Conservation (phyloP, 1,140 invertebrate genomes). For the Heliconius congener region DNA sequence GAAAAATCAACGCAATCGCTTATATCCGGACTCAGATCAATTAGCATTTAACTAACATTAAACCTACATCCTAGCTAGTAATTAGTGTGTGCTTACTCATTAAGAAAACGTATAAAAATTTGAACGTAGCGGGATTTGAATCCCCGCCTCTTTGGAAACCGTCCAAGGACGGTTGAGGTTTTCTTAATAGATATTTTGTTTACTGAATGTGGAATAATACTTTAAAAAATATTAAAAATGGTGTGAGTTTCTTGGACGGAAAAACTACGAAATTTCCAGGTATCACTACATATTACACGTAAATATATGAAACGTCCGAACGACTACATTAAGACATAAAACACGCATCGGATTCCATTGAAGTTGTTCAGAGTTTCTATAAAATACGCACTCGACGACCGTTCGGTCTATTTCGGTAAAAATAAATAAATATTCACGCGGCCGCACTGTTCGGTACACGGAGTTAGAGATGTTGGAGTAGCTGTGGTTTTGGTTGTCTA, state of each 20-base stretch:
- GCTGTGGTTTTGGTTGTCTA: not conserved
- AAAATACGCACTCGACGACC: constrained; percentile 68
- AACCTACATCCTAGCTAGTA: not conserved
- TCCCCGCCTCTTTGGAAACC: too few relatives aligned
- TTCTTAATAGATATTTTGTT: too few relatives aligned
- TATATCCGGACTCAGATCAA: not conserved
- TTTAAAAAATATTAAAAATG: too few relatives aligned
- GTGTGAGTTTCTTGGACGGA: not conserved
- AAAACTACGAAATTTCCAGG: not conserved
- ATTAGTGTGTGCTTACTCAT: too few relatives aligned
- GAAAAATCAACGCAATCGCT: too few relatives aligned
- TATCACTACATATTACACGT: not conserved
- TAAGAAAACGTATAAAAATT: too few relatives aligned
- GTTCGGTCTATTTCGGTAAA: constrained; percentile 77
- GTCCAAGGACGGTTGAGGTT: too few relatives aligned
- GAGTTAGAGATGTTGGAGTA: constrained; percentile 41
- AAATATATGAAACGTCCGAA: constrained; percentile 24
- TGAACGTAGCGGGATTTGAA: too few relatives aligned
- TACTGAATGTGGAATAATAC: too few relatives aligned
- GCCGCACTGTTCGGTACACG: constrained; percentile 45
- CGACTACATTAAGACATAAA: constrained; percentile 77
- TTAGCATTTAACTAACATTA: not conserved
- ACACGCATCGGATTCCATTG: constrained; percentile 65
- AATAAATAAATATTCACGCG: constrained; percentile 77
- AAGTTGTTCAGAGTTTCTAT: constrained; percentile 64